These are phyloP conservation scores for Crotalus horridus DNA, from an alignment of 2,113 vertebrate species.

Conservation along the genomic window DNA sequence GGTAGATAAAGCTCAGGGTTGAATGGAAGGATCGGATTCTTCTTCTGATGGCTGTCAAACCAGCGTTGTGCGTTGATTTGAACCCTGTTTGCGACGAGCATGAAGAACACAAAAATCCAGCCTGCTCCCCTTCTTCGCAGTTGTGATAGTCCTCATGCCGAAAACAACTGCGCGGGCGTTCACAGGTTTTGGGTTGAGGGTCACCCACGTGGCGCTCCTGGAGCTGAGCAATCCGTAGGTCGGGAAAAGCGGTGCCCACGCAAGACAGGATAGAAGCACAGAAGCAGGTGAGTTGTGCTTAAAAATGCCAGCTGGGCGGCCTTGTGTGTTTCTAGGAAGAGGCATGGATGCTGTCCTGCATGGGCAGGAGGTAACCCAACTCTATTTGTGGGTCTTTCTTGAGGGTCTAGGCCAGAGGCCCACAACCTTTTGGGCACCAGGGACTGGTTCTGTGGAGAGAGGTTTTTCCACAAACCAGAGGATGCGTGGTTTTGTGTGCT, in stretches of 20 bases:
- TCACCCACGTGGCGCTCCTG: not conserved
- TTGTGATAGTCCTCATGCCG: not conserved
- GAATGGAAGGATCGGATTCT: no score
- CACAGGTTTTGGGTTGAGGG: not conserved
- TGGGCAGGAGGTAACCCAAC: no score
- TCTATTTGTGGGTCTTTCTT: no score
- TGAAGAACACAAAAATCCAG: rapidly evolving
- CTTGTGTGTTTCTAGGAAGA: not conserved
- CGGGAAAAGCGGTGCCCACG: not conserved
- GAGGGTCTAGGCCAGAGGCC: no score
- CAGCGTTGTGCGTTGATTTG: no score
- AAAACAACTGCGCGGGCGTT: not conserved
- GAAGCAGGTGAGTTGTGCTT: not conserved
- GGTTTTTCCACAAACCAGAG: no score
- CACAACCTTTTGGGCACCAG: no score
- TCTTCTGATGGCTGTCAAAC: no score
- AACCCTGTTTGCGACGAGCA: no score
- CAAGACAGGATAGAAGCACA: not conserved
- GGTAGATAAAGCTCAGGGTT: no score
- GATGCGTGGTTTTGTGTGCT: no score
- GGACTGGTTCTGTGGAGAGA: no score
- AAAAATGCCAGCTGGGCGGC: not conserved
- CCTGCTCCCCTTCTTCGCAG: not conserved
- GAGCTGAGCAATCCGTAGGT: not conserved
- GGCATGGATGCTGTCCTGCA: not conserved